These are phyloP conservation scores for Diprion similis DNA, from an alignment of 1,140 invertebrate species.

Conservation along the genomic window DNA sequence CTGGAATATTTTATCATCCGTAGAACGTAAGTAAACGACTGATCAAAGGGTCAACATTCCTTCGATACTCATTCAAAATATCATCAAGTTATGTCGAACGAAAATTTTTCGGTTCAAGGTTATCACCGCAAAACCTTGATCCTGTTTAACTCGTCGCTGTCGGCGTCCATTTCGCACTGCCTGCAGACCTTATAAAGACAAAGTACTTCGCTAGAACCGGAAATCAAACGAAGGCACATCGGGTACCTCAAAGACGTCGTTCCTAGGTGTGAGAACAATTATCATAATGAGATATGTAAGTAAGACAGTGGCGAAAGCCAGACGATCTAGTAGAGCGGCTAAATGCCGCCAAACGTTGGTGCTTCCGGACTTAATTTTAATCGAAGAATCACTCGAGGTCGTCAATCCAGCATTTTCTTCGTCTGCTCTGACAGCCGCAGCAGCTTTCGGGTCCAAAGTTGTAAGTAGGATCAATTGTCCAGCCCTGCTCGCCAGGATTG, in stretches of 20 bases:
- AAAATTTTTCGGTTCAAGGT: no score
- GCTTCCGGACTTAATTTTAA: neutral
- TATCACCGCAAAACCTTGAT: no score
- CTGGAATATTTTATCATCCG: no score
- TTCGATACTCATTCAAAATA: no score
- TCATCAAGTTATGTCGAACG: no score
- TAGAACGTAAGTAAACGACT: no score
- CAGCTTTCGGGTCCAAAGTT: slow-evolving; percentile 45
- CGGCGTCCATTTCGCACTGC: no score
- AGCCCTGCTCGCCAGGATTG: slow-evolving; percentile 39
- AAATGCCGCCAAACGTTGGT: slow-evolving; percentile 36
- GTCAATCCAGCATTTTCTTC: slow-evolving; percentile 46
- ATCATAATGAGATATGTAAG: slow-evolving; percentile 41
- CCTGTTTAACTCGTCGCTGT: no score
- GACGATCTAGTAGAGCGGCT: slow-evolving; percentile 38
- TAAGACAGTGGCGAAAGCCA: slow-evolving; percentile 34
- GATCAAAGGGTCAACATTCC: no score
- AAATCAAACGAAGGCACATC: no score
- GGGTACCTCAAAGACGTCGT: neutral
- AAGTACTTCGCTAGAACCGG: no score
- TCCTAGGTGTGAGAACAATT: slow-evolving; percentile 35
- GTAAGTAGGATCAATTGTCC: slow-evolving; percentile 46
- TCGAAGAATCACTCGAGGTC: neutral
- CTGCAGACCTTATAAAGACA: no score
- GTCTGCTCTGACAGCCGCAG: slow-evolving; percentile 36